Conservation (phyloP, 1,140 invertebrate genomes). For the Gonatopus flavifemur region DNA sequence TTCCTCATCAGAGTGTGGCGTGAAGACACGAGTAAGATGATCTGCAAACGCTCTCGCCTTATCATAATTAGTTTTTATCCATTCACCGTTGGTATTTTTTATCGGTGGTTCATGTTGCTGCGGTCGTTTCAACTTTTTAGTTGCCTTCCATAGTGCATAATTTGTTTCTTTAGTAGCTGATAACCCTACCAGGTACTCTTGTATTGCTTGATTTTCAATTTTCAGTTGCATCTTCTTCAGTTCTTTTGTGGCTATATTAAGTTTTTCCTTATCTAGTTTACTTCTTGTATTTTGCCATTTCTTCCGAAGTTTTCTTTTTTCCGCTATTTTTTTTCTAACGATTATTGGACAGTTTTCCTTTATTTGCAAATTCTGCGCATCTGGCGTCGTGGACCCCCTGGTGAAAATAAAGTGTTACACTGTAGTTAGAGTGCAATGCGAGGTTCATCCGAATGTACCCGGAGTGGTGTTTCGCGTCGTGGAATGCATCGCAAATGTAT, state of each 20-base stretch:
- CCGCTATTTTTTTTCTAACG: too few relatives aligned
- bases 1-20: not conserved
- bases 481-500: too few relatives aligned
- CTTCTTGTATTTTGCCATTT: conserved; percentile 2
- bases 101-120: conserved; percentile 9
- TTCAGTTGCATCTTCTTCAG: not conserved
- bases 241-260: conserved; percentile 3
- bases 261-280: conserved; percentile 1
- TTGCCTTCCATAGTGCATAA: conserved; percentile 28
- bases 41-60: conserved; percentile 24
- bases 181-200: not conserved
- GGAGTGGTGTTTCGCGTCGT: too few relatives aligned
- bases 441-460: too few relatives aligned
- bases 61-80: conserved; percentile 19
- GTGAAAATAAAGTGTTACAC: too few relatives aligned
- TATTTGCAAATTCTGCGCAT: too few relatives aligned
- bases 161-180: not conserved
- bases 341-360: too few relatives aligned
- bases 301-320: conserved; percentile 4
- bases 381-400: too few relatives aligned
- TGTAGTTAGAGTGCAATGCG: too few relatives aligned
- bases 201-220: not conserved
- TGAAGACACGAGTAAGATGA: conserved; percentile 12
- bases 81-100: conserved; percentile 14
- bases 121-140: conserved; percentile 10